phyloP scores from a whole-genome alignment of 37 sponge, comb jelly and placozoan genomes.

The Ianthella basta region DNA sequence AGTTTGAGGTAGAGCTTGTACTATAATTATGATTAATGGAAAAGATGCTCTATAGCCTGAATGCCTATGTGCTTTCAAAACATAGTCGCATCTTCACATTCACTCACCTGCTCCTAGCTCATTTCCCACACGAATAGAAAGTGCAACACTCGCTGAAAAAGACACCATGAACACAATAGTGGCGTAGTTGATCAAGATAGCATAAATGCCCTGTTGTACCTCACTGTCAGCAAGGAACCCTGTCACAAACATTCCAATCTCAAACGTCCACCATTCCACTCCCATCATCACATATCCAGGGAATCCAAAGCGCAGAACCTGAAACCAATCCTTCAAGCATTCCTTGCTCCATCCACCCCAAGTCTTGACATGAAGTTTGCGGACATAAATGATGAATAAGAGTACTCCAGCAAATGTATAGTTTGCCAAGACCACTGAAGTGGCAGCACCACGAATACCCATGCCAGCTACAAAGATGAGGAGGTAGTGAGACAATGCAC shows the following conservation, averaged over 20 bases:
- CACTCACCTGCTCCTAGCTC: conserved; percentile 56
- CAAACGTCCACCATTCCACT: conserved; percentile 20
- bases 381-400: conserved; percentile 26
- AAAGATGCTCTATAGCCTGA: too few species aligned
- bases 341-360: conserved; percentile 53
- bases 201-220: conserved; percentile 49
- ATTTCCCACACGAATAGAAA: conserved; percentile 60
- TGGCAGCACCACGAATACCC: conserved; percentile 41
- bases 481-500: conserved; percentile 34
- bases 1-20: too few species aligned
- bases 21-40: too few species aligned
- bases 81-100: not conserved
- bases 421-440: conserved; percentile 4
- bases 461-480: conserved; percentile 39
- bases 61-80: not conserved
- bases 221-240: conserved; percentile 40
- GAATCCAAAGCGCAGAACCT: not conserved
- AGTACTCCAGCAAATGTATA: conserved; percentile 15
- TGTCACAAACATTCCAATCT: conserved; percentile 50
- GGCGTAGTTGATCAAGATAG: conserved; percentile 30
- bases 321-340: conserved; percentile 10
- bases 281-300: not conserved
- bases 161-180: conserved; percentile 56
- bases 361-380: conserved; percentile 57
- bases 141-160: conserved; percentile 30